Evolutionary conservation across 2,113 vertebrate genomes (phyloP), one percentile per base, ranked within the genome.

Genomic region (Zosterops hypoxanthus): DNA sequence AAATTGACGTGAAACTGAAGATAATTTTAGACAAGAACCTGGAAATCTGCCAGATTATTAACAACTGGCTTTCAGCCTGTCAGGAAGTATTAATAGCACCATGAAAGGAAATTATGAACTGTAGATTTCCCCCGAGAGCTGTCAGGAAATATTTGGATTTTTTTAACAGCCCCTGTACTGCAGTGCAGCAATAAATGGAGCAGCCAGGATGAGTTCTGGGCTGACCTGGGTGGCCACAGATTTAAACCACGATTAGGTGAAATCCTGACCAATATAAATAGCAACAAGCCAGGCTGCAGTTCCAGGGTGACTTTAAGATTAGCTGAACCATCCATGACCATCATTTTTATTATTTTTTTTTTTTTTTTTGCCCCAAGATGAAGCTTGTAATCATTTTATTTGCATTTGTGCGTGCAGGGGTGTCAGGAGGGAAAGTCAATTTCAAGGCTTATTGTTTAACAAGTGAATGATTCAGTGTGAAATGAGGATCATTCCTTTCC

Each of bases 31-130:
- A 33, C 31, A 72, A 90, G 65, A 73, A 80, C 16, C 77, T 94
- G 83, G 85, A 93, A 95, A 92, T 50, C 36, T 3, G 39, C 95
- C 95, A 95, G 69, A 75, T 88, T 96, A 95, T 96, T 94, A 97
- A 75, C 76, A 93, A 63, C 24, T 70, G 61, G 68, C 78, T 68
- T 14, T 94, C 36, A 60, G 18, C 70, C 65, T 92, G 82, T 64
- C 93, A 95, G 81, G 88, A 93, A 90, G 65, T 34, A 65, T 89
- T 93, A 96, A 83, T 68, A 56, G 66, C 11, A 42, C 73, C 41
- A 68, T 63, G 87, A 94, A 92, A 71, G 69, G 61, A 96, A 88
- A 82, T 90, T 31, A 83, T 85, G 63, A 85, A 69, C 72, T 85
- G 92, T 7, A 72, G 60, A 89, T 96, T 91, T 93, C 85, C 42